phyloP scores from a whole-genome alignment of 2,888 invertebrate species.

The Urechis unicinctus region DNA sequence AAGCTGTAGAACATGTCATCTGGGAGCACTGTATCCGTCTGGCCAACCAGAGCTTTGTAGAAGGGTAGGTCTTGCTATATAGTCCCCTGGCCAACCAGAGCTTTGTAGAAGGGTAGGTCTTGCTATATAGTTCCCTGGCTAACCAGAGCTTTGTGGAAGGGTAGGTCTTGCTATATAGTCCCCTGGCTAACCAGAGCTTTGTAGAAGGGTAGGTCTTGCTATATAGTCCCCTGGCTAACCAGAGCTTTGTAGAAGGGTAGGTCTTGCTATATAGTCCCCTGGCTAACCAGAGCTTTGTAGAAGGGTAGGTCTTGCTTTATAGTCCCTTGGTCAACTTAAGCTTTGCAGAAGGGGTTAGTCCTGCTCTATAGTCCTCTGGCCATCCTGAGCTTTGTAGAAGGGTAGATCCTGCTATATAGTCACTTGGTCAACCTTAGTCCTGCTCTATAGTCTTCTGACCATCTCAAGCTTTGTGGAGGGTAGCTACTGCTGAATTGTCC shows the following conservation, averaged over 20 bases:
- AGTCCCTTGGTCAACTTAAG: neutral
- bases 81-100: constrained; percentile 79
- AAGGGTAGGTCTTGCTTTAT: too few species aligned
- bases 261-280: neutral
- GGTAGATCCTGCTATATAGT: constrained; percentile 61
- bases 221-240: neutral
- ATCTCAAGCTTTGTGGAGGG: too few species aligned
- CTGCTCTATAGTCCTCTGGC: neutral
- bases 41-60: constrained; percentile 80
- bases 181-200: constrained; percentile 76
- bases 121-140: constrained; percentile 67
- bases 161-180: constrained; percentile 62
- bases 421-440: constrained; percentile 65
- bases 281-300: neutral
- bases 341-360: too few species aligned
- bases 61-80: constrained; percentile 63
- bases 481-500: too few species aligned
- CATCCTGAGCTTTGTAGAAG: constrained; percentile 73
- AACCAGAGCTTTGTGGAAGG: constrained; percentile 85
- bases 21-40: constrained; percentile 86
- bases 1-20: constrained; percentile 63
- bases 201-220: constrained; percentile 70
- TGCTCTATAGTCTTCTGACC: neutral
- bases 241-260: too few species aligned
- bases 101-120: constrained; percentile 75